Conservation (phyloP, 1,140 invertebrate species). For the Antheraea mylitta region DNA sequence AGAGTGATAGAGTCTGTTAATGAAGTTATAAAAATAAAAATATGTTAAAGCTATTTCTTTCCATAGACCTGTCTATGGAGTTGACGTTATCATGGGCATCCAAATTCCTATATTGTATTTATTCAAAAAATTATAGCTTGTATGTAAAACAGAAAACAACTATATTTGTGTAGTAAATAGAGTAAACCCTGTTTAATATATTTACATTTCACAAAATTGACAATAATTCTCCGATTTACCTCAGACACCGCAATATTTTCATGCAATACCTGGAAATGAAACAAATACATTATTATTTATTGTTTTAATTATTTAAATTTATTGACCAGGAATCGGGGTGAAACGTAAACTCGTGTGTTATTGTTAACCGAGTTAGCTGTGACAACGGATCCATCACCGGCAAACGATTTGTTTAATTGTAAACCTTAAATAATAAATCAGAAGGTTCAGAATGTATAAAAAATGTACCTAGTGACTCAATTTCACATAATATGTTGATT, state of each 20-base stretch:
- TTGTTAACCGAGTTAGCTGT: background rate
- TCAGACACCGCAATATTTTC: background rate
- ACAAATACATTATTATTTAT: background rate
- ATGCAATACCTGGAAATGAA: background rate
- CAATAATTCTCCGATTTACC: background rate
- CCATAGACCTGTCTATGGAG: no score
- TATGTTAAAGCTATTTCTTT: no score
- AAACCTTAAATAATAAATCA: background rate
- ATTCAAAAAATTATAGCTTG: no score
- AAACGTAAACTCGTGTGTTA: background rate
- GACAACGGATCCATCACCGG: background rate
- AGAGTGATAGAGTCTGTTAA: no score
- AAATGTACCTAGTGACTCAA: background rate
- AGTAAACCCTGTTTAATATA: background rate
- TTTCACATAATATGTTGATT: background rate
- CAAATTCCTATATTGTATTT: no score
- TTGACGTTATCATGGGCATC: no score
- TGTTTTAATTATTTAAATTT: background rate
- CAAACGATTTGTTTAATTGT: background rate
- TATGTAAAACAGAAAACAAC: no score
- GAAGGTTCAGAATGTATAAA: background rate
- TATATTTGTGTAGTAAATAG: background rate
- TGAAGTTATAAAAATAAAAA: no score
- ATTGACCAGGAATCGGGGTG: background rate
- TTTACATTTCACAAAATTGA: background rate